Evolutionary conservation across 2,888 invertebrate species (phyloP).

Genomic region (Dynastes tityus): DNA sequence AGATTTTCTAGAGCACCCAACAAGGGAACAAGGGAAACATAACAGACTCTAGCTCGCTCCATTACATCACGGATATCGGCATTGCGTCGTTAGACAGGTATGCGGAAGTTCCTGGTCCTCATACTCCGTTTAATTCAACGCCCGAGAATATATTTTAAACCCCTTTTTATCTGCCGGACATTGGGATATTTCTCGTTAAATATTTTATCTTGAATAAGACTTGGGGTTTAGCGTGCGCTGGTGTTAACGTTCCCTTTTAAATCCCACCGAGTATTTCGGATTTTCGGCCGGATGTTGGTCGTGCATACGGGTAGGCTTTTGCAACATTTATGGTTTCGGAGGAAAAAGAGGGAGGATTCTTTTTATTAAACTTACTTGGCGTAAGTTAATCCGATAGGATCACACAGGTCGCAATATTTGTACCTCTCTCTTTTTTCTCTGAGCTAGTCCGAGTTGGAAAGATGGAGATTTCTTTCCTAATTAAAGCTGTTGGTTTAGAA

Average conservation of each 20-base stretch:
- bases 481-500: too few species aligned
- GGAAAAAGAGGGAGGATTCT: neutral
- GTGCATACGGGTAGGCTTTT: neutral
- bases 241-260: slow-evolving; percentile 11
- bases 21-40: too few species aligned
- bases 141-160: slow-evolving; percentile 1
- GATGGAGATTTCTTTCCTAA: too few species aligned
- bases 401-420: neutral
- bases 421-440: too few species aligned
- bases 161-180: neutral
- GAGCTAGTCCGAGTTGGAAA: too few species aligned
- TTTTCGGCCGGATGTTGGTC: neutral
- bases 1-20: too few species aligned
- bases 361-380: neutral
- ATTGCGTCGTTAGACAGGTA: neutral
- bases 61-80: too few species aligned
- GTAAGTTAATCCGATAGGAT: slow-evolving; percentile 5
- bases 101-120: neutral
- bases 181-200: slow-evolving; percentile 3
- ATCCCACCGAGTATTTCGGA: neutral
- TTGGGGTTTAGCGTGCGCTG: slow-evolving; percentile 3
- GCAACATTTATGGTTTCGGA: slow-evolving; percentile 15
- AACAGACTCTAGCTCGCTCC: too few species aligned
- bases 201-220: slow-evolving; percentile 2
- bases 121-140: neutral